Evolutionary conservation across 2,113 vertebrate species (phyloP).

Genomic region (Meriones unguiculatus): DNA sequence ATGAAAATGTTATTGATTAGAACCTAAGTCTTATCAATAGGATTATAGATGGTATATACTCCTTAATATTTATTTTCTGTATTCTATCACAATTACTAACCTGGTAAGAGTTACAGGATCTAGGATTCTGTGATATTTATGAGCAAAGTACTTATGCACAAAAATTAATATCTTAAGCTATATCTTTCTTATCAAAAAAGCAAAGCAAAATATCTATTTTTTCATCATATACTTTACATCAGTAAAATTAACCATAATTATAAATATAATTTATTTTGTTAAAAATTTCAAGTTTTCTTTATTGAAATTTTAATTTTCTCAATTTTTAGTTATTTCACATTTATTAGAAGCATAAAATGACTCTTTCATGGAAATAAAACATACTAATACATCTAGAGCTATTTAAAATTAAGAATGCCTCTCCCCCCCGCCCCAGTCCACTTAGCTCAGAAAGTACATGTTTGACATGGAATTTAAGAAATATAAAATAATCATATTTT

Average conservation of each 20-base stretch:
- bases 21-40: neutral
- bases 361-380: neutral
- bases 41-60: neutral
- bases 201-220: neutral
- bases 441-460: neutral
- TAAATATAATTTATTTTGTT: neutral
- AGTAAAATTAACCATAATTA: constrained; percentile 39
- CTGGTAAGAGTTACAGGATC: neutral
- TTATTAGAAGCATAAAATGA: constrained; percentile 31
- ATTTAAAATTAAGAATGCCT: constrained; percentile 26
- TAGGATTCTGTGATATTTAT: neutral
- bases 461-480: constrained; percentile 58
- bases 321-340: neutral
- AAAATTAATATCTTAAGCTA: constrained; percentile 33
- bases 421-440: neutral
- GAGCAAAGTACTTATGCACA: constrained; percentile 16
- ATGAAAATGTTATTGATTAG: constrained; percentile 8
- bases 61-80: constrained; percentile 24
- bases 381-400: neutral
- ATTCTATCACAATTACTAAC: neutral
- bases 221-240: neutral
- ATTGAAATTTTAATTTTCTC: constrained; percentile 45
- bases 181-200: constrained; percentile 20
- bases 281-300: neutral
- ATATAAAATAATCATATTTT: constrained; percentile 8